Percentiles rank a stretch among this genome's conserved stretches.
These are phyloP conservation scores for Equus przewalskii DNA, from an alignment of 2,113 vertebrate genomes.

Conservation along the genomic window DNA sequence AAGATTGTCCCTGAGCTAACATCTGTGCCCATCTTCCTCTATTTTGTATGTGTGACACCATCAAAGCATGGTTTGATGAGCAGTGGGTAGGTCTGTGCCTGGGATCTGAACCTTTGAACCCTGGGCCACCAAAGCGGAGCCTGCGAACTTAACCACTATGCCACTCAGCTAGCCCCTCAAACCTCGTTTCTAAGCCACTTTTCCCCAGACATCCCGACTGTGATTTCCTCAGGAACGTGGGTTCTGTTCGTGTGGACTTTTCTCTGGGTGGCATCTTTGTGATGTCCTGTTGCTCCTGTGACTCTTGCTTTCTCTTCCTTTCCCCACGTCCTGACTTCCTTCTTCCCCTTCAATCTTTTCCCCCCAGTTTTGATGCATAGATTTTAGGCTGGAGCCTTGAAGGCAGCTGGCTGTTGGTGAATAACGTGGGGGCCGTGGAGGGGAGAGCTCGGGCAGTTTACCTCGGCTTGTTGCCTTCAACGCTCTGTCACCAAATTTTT, in stretches of 20 bases:
- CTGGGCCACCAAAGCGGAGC: no score
- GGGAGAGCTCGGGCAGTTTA: background rate
- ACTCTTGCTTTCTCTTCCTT: background rate
- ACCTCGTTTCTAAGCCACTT: background rate
- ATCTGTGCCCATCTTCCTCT: no score
- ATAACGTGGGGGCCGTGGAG: accelerated
- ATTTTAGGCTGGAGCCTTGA: background rate
- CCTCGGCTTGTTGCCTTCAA: background rate
- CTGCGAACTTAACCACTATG: no score
- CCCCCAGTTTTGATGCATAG: background rate
- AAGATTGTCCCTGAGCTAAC: no score
- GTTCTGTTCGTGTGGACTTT: background rate
- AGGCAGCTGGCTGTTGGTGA: background rate
- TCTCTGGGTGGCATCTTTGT: background rate
- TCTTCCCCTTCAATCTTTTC: background rate
- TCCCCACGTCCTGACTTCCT: background rate
- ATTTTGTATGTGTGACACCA: no score
- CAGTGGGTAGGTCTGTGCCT: no score
- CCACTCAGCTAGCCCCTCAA: background rate
- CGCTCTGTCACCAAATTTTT: background rate
- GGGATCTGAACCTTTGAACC: no score
- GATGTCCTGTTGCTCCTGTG: background rate
- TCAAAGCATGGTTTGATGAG: no score
- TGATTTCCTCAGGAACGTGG: background rate
- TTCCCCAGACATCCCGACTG: no score